phyloP scores from a whole-genome alignment of 2,113 vertebrate species.

The Podocnemis expansa region DNA sequence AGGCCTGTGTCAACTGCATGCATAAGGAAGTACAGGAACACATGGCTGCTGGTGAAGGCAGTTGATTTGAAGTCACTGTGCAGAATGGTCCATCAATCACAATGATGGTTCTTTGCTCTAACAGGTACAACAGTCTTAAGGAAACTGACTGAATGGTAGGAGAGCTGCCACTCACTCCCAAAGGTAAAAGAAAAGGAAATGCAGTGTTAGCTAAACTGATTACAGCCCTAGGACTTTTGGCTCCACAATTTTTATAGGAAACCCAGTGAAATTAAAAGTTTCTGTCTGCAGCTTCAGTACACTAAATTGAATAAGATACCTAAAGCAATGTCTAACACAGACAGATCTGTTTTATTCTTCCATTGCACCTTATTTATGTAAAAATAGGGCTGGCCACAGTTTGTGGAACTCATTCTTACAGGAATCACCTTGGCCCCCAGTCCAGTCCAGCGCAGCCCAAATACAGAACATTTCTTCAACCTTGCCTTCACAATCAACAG shows the following conservation, averaged over 20 bases:
- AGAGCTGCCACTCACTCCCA: background rate
- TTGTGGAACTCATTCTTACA: background rate
- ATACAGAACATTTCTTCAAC: background rate
- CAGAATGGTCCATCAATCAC: background rate
- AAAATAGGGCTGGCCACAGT: background rate
- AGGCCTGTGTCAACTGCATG: background rate
- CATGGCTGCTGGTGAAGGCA: background rate
- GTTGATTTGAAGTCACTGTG: background rate
- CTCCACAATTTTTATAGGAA: background rate
- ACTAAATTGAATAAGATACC: background rate
- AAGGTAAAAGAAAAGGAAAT: background rate
- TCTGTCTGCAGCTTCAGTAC: accelerated
- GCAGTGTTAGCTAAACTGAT: background rate
- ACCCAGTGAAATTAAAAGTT: background rate
- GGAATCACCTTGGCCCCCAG: background rate
- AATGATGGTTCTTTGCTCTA: background rate
- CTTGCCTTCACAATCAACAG: background rate
- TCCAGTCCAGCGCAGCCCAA: background rate
- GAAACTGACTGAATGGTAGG: background rate
- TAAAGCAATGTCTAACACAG: background rate
- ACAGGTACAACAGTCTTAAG: background rate
- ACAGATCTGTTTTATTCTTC: background rate
- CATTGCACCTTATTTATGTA: too few species aligned
- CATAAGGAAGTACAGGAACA: background rate
- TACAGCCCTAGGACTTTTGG: background rate